These are phyloP conservation scores for Nipponia nippon DNA, from an alignment of 2,113 vertebrate genomes.

Conservation along the genomic window DNA sequence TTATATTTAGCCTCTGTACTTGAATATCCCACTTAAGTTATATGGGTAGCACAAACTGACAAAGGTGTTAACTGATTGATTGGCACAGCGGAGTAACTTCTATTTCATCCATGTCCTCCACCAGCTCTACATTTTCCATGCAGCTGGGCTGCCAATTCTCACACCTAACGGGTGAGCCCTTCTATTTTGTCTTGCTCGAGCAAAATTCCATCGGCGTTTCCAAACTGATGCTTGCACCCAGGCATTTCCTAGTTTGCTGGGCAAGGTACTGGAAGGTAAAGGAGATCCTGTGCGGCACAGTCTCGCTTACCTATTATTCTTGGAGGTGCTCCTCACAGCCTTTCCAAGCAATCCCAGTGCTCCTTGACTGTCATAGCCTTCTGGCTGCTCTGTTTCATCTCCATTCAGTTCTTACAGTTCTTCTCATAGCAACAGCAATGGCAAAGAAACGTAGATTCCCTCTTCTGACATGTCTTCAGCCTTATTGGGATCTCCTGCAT, in stretches of 20 bases:
- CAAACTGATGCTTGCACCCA: constrained; percentile 43
- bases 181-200: not conserved
- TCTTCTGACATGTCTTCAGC: not conserved
- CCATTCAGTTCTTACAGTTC: not conserved
- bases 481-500: not conserved
- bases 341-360: not conserved
- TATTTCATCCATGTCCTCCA: not conserved
- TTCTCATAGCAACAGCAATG: not conserved
- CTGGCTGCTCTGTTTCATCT: not conserved
- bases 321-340: not conserved
- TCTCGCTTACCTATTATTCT: not conserved
- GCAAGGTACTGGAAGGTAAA: not conserved
- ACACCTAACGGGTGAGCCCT: constrained; percentile 27
- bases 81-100: not conserved
- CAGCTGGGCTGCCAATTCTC: constrained; percentile 48
- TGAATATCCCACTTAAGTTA: not conserved
- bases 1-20: constrained; percentile 27
- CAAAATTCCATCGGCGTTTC: constrained; percentile 13
- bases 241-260: not conserved
- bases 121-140: constrained; percentile 46
- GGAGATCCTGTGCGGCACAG: not conserved
- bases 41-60: constrained; percentile 14
- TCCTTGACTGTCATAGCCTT: not conserved
- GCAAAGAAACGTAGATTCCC: not conserved
- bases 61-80: constrained; percentile 57